Evolutionary conservation across 2,113 vertebrate species (phyloP).

Genomic region (Dromiciops gliroides): DNA sequence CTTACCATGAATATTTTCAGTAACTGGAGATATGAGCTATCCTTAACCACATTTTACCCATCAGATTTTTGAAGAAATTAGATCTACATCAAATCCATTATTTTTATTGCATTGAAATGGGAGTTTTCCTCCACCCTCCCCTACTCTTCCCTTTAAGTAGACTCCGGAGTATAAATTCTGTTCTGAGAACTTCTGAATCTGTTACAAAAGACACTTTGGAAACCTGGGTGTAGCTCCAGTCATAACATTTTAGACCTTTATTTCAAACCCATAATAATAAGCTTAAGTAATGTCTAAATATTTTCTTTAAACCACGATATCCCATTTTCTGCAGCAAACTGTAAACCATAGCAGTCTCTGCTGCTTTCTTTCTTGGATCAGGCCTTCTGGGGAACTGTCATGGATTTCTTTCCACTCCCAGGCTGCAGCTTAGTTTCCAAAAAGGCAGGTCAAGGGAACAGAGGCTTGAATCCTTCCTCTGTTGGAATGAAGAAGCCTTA

Average conservation of each 20-base stretch:
- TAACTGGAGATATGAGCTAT: not conserved
- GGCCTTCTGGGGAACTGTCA: not conserved
- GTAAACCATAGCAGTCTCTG: slow-evolving; percentile 44
- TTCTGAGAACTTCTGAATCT: slow-evolving; percentile 21
- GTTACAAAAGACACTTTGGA: slow-evolving; percentile 35
- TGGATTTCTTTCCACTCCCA: slow-evolving; percentile 13
- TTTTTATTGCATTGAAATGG: not conserved
- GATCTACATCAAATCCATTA: not conserved
- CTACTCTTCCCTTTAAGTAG: not conserved
- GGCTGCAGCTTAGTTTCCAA: slow-evolving; percentile 13
- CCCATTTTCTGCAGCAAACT: slow-evolving; percentile 68
- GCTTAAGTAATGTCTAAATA: slow-evolving; percentile 74
- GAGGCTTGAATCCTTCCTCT: not conserved
- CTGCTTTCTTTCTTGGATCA: slow-evolving; percentile 45
- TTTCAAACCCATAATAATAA: slow-evolving; percentile 68
- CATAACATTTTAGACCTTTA: slow-evolving; percentile 60
- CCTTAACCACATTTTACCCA: not conserved
- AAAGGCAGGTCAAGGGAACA: slow-evolving; percentile 9
- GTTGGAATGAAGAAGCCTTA: not conserved
- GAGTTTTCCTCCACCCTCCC: not conserved
- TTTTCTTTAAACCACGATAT: slow-evolving; percentile 71
- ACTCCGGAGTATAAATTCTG: slow-evolving; percentile 1
- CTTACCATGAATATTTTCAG: slow-evolving; percentile 3
- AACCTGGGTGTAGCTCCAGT: slow-evolving; percentile 43
- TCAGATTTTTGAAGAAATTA: slow-evolving; percentile 7